Base-by-base conservation (phyloP, 1,140 invertebrate species). In the Ostrea edulis region DNA sequence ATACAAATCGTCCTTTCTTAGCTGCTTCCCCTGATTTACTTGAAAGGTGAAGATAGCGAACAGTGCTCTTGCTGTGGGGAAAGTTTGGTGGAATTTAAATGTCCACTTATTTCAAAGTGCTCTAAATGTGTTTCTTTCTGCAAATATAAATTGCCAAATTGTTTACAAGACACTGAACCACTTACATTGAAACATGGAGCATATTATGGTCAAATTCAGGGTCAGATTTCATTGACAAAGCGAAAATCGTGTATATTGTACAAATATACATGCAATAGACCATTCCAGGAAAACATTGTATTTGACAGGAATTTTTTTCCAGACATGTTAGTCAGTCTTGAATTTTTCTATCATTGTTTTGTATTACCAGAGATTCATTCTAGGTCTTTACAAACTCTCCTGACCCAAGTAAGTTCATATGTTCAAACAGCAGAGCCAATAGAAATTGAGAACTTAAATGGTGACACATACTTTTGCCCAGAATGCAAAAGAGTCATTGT, bases 1-100 rank as follows among this genome's bases (percentile, higher is more conserved):
- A 77, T 51, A 14, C 11, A 1, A 35, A 55, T 20, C 11, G 29
- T 55, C 29, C 55, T 7, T 88, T 29, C 25, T 54, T 88, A 53
- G 55, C 52, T 17, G 82, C 86, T 22, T 58, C n/a, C n/a, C n/a
- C n/a, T n/a, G n/a, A n/a, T n/a, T n/a, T n/a, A n/a, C n/a, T n/a
- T n/a, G n/a, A n/a, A n/a, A n/a, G n/a, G n/a, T n/a, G n/a, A n/a
- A n/a, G n/a, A n/a, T n/a, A n/a, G n/a, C n/a, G n/a, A n/a, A 29
- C 20, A 25, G 14, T 88, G 87, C 58, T 88, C 87, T 55, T 88
- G 87, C 77, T 88, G 83, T 88, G 87, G 87, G 11, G 87, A 88
- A 8, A 83, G 87, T 8, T 58, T 88, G 20, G 44, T 85, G n/a
- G 87, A 88, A 85, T 55, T 88, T 8, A 88, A 88, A 62, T 88